These are phyloP conservation scores for Psophia crepitans DNA, from an alignment of 2,113 vertebrate species.

Conservation along the genomic window DNA sequence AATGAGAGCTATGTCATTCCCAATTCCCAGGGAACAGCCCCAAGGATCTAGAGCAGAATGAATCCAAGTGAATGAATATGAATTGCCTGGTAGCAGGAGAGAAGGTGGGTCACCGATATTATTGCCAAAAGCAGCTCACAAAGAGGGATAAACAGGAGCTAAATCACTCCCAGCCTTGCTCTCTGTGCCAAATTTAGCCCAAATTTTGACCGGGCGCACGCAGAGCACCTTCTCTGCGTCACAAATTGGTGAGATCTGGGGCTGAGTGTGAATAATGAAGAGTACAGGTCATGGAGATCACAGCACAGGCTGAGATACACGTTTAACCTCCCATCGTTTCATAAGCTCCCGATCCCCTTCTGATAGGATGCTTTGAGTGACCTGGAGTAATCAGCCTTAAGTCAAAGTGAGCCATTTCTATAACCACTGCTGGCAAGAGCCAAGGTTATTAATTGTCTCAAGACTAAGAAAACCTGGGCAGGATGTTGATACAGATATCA, in stretches of 20 bases:
- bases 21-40: slow-evolving; percentile 35
- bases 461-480: neutral
- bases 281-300: neutral
- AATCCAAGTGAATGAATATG: neutral
- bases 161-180: neutral
- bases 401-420: neutral
- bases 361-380: neutral
- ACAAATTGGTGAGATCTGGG: neutral
- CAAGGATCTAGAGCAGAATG: slow-evolving; percentile 54
- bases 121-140: neutral
- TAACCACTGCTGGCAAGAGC: neutral
- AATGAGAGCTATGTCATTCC: neutral
- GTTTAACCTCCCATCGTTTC: neutral
- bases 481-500: neutral
- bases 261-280: neutral
- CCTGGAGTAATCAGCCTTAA: neutral
- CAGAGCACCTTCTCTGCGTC: neutral
- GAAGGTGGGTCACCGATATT: neutral
- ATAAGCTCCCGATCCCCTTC: neutral
- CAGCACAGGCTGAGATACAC: neutral
- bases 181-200: neutral
- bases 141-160: neutral
- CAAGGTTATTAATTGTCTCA: neutral
- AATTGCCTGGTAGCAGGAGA: neutral
- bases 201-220: neutral